phyloP scores from a whole-genome alignment of 1,140 invertebrate species.

The Coelopa frigida region DNA sequence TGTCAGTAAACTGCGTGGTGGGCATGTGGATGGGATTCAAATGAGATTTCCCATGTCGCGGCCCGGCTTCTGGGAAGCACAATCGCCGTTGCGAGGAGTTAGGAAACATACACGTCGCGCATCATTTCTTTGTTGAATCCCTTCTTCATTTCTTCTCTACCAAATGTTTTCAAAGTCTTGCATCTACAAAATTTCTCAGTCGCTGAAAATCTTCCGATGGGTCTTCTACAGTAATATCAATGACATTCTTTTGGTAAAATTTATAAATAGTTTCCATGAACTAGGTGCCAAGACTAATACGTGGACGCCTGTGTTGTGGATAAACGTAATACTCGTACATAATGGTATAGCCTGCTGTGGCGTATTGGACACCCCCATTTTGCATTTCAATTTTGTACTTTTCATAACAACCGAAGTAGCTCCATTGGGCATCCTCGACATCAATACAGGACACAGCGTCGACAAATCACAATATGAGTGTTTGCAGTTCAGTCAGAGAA shows the following conservation, averaged over 20 bases:
- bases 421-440: slow-evolving; percentile 86
- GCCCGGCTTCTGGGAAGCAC: slow-evolving; percentile 14
- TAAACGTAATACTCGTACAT: slow-evolving; percentile 95
- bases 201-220: slow-evolving; percentile 83
- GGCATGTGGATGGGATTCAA: slow-evolving; percentile 41
- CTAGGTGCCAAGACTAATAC: slow-evolving; percentile 83
- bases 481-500: slow-evolving; percentile 80
- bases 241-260: slow-evolving; percentile 64
- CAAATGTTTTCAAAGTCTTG: slow-evolving; percentile 66
- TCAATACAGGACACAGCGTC: slow-evolving; percentile 91
- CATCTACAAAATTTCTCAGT: slow-evolving; percentile 84
- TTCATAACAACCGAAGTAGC: slow-evolving; percentile 84
- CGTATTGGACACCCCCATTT: slow-evolving; percentile 61
- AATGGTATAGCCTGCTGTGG: slow-evolving; percentile 79
- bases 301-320: slow-evolving; percentile 73
- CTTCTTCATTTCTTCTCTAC: slow-evolving; percentile 55
- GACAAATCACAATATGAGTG: slow-evolving; percentile 90
- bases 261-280: slow-evolving; percentile 65
- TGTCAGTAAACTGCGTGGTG: slow-evolving; percentile 18
- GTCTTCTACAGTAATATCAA: slow-evolving; percentile 90
- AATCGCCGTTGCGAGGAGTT: too few species aligned
- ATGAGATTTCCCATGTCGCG: slow-evolving; percentile 39
- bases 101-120: slow-evolving; percentile 50
- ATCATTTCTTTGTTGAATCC: slow-evolving; percentile 75
- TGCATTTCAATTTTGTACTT: slow-evolving; percentile 61